These are phyloP conservation scores for Allophyes oxyacanthae DNA, from an alignment of 2,888 invertebrate genomes.

Conservation along the genomic window DNA sequence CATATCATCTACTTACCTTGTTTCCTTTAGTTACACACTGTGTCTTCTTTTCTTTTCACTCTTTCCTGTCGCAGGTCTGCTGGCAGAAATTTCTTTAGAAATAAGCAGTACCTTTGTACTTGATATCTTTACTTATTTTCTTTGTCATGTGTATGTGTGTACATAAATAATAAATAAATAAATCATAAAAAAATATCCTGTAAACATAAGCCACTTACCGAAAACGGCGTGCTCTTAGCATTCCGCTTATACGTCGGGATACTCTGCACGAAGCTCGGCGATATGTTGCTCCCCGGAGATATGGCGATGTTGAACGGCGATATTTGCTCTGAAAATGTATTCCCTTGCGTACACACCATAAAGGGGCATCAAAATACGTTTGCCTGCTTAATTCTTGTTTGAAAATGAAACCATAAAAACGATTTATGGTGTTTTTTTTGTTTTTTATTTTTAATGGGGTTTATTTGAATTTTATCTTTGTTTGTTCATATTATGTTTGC, in stretches of 20 bases:
- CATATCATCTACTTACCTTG: no score
- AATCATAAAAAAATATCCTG: no score
- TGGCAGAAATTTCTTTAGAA: no score
- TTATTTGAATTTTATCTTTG: conserved; percentile 11
- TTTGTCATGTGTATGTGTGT: no score
- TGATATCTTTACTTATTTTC: no score
- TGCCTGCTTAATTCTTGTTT: conserved; percentile 20
- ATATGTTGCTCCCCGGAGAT: conserved; percentile 78
- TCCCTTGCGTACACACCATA: background rate
- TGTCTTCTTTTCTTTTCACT: no score
- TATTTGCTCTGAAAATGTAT: conserved; percentile 70
- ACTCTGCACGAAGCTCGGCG: conserved; percentile 79
- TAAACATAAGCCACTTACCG: conserved; percentile 66
- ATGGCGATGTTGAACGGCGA: conserved; percentile 83
- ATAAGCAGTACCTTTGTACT: no score
- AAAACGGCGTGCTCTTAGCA: conserved; percentile 83
- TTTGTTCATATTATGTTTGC: background rate
- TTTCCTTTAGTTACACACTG: no score
- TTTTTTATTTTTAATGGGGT: background rate
- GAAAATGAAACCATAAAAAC: conserved; percentile 26
- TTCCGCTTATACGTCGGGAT: conserved; percentile 80
- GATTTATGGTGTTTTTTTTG: conserved; percentile 9
- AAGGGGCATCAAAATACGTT: conserved; percentile 15
- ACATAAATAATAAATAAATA: no score
- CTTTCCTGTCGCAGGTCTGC: no score